Conservation (phyloP, 2,797 vertebrate genomes). For the Chrysocyon brachyurus region DNA sequence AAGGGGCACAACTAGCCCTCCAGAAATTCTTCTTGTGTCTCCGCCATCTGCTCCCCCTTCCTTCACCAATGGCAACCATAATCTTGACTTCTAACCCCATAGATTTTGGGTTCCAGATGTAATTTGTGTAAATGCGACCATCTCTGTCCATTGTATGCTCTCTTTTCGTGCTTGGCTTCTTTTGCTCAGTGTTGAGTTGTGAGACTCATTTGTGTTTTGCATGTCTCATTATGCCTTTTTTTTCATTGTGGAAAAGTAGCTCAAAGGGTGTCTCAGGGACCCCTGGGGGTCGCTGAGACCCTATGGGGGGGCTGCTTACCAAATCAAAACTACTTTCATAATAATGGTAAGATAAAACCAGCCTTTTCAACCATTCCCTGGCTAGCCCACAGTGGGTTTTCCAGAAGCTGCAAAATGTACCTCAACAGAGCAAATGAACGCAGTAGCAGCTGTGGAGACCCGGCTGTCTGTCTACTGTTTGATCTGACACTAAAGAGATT, state of each 20-base stretch:
- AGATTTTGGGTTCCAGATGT: background rate
- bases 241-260: background rate
- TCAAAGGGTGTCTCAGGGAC: background rate
- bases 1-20: background rate
- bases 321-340: background rate
- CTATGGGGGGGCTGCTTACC: background rate
- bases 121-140: too few species aligned
- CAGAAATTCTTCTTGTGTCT: too few species aligned
- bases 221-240: background rate
- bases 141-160: too few species aligned
- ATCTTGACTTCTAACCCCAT: background rate
- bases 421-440: background rate
- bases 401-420: background rate
- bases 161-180: too few species aligned
- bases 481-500: background rate
- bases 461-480: too few species aligned
- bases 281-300: background rate
- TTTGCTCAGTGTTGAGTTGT: background rate
- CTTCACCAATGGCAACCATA: background rate
- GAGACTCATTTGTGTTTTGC: background rate
- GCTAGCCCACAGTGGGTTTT: background rate
- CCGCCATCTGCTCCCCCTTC: background rate
- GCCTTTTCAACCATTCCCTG: background rate
- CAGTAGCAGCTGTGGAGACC: too few species aligned
- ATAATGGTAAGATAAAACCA: background rate